A percentile compares a stretch with the other conserved stretches of the same genome.
phyloP scores from a whole-genome alignment of 2,888 invertebrate species.

The Bellardia pandia region DNA sequence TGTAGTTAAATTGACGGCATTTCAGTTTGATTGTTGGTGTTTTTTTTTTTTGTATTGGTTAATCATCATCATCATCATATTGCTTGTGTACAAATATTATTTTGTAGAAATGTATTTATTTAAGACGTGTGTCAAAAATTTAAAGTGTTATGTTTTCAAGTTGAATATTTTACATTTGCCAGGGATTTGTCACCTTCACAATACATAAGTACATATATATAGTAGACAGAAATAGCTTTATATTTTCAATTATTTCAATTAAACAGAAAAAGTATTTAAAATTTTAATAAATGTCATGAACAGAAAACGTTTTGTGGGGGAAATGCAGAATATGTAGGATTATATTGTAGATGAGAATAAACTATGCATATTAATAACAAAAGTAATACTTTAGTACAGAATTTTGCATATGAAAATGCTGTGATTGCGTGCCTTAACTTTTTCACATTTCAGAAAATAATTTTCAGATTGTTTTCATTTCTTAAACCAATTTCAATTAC shows the following conservation, averaged over 20 bases:
- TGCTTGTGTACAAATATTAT: neutral
- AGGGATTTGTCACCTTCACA: conserved; percentile 46
- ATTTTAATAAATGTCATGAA: too few species aligned
- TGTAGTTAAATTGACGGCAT: conserved; percentile 34
- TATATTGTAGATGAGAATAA: too few species aligned
- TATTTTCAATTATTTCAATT: neutral
- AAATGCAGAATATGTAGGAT: too few species aligned
- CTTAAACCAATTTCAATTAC: too few species aligned
- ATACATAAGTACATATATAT: neutral
- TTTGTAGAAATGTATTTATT: neutral
- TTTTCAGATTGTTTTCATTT: too few species aligned
- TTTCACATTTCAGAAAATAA: too few species aligned
- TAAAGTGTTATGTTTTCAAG: conserved; percentile 66
- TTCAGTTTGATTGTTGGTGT: conserved; percentile 13
- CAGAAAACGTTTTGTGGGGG: too few species aligned
- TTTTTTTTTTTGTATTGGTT: conserved; percentile 4
- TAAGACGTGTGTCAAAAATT: conserved; percentile 57
- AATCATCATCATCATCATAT: conserved; percentile 21
- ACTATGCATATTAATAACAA: too few species aligned
- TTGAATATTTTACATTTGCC: conserved; percentile 69
- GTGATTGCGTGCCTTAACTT: too few species aligned
- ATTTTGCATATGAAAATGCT: too few species aligned
- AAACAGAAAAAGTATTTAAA: neutral
- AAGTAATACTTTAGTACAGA: too few species aligned
- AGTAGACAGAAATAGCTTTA: conserved; percentile 16